Conservation (phyloP, 2,113 vertebrate genomes). For the Hypomesus transpacificus region DNA sequence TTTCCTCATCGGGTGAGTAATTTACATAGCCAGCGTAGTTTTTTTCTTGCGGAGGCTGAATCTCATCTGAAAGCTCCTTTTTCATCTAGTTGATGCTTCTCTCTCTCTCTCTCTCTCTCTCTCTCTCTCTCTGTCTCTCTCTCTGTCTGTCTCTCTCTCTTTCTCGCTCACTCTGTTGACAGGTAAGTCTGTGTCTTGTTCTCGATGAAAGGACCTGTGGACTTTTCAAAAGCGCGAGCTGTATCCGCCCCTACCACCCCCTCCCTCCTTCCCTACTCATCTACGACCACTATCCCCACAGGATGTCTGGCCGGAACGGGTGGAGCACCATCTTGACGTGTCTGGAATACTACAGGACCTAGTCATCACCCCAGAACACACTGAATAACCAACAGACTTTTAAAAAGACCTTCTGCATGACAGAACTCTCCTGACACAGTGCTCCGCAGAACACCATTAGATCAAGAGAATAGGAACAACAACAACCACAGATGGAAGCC, state of each 20-base stretch:
- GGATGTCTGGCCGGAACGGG: slow-evolving; percentile 30
- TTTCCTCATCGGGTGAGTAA: too few species aligned
- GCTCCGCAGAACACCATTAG: not conserved
- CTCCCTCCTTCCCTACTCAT: slow-evolving; percentile 14
- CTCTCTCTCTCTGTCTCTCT: not conserved
- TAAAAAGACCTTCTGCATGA: not conserved
- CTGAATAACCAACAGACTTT: not conserved
- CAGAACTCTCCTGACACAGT: too few species aligned
- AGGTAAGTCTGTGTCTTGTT: slow-evolving; percentile 49
- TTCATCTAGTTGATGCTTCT: not conserved
- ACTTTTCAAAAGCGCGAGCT: slow-evolving; percentile 40
- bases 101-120: not conserved
- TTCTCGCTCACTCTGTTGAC: slow-evolving; percentile 24
- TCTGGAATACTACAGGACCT: slow-evolving; percentile 21
- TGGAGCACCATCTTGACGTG: slow-evolving; percentile 27
- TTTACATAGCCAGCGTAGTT: too few species aligned
- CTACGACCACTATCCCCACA: not conserved
- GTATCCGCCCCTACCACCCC: slow-evolving; percentile 14
- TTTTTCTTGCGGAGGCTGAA: too few species aligned
- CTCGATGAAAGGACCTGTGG: slow-evolving; percentile 55
- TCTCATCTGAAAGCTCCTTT: too few species aligned
- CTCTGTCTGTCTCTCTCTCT: slow-evolving; percentile 9
- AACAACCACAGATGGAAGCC: not conserved
- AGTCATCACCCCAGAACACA: slow-evolving; percentile 1
- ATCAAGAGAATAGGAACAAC: not conserved